Evolutionary conservation across 2,888 invertebrate genomes (phyloP), one percentile per base, ranked within the genome.

Genomic region (Drosophila diplacantha): DNA sequence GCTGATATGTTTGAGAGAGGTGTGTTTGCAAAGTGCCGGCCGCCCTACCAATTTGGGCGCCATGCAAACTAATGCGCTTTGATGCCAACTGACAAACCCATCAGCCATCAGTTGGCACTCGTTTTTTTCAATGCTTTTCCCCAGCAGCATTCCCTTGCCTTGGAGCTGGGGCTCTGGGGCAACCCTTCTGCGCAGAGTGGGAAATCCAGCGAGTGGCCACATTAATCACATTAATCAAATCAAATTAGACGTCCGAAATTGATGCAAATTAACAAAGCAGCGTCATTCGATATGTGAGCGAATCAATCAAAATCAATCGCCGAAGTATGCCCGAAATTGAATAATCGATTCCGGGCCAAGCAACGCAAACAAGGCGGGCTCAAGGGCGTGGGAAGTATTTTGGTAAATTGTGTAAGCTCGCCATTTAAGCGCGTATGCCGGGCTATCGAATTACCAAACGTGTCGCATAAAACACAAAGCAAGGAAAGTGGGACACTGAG

Each of bases 31-130:
- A 39, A 58, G 46, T 60, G 58, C 43, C 58, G 38, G 54, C 69
- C 47, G 73, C 84, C 84, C 70, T 73, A 73, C 80, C 82, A 81
- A 79, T 83, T 80, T 81, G 73, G 75, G 50, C 60, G 73, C 75
- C 73, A 75, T 69, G 68, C 76, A 83, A 79, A 69, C 84, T 81
- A 83, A 80, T 73, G 63, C 71, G 76, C 84, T 83, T 80, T 80
- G 80, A 84, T 75, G 83, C 75, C 68, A 70, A 64, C 66, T 75
- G 74, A 46, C 57, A 60, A 60, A 59, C 58, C 56, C 58, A 59
- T 59, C 39, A 39, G 41, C 38, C 41, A 26, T 22, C 35, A 52
- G 49, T 37, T 54, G 37, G 46, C 56, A 43, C 44, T 44, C 53
- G 31, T 44, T 24, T 34, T 9, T 11, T 32, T 34, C 20, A 24